phyloP scores from a whole-genome alignment of 2,113 vertebrate species.

The Scalopus aquaticus region DNA sequence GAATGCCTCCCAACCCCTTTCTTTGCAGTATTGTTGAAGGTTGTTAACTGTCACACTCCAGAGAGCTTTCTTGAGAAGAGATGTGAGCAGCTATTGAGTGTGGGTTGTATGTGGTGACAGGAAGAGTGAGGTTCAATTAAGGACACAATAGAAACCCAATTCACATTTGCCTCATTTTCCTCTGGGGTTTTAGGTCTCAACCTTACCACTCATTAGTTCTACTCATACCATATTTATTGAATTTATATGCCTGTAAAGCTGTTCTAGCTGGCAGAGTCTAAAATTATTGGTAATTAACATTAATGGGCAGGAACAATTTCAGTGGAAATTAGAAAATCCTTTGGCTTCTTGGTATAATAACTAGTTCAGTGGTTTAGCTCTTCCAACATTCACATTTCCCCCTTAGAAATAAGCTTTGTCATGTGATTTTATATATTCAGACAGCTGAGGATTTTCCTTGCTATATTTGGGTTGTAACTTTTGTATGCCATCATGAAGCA shows the following conservation, averaged over 20 bases:
- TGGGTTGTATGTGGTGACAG: neutral
- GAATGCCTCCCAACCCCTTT: neutral
- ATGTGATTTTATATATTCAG: conserved; percentile 25
- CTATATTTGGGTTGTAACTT: conserved; percentile 30
- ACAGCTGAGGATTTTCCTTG: neutral
- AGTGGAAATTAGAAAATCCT: conserved; percentile 54
- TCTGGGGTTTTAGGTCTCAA: conserved; percentile 51
- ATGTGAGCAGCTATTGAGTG: neutral
- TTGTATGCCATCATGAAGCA: neutral
- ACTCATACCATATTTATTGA: conserved; percentile 49
- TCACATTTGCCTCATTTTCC: conserved; percentile 57
- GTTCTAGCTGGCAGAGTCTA: conserved; percentile 61
- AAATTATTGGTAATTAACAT: conserved; percentile 71
- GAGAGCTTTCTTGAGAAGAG: neutral
- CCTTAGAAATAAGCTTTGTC: conserved; percentile 28
- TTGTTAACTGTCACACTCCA: neutral
- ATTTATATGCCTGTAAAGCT: conserved; percentile 57
- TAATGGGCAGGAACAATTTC: conserved; percentile 66
- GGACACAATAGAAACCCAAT: conserved; percentile 17
- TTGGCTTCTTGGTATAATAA: conserved; percentile 1
- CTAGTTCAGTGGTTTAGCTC: conserved; percentile 26
- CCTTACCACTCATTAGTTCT: conserved; percentile 55
- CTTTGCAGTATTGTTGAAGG: neutral
- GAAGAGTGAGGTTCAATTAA: conserved; percentile 14
- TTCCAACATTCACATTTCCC: neutral